Base-by-base conservation (phyloP, 2,797 vertebrate genomes). In the Cetoscarus ocellatus region DNA sequence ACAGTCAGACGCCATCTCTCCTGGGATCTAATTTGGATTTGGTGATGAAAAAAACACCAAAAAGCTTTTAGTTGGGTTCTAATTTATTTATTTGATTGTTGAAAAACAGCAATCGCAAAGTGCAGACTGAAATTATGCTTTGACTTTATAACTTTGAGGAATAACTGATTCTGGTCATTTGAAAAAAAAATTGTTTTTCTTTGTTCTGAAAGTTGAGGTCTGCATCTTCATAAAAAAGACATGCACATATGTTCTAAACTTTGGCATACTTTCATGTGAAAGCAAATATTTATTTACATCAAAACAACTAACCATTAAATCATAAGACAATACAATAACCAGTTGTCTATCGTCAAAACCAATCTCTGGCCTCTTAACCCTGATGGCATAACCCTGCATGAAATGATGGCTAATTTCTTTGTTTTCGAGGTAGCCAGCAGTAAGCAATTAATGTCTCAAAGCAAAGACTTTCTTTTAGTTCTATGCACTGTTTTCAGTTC, bases 1-100 rank as follows among this genome's bases (percentile, higher is more conserved):
- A 85, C 84, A 84, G 70, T 71, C 69, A 67, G 70, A 70, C 17
- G 0, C 59, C 61, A 72, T 84, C 74, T 76, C 83, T 79, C 67
- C 73, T 61, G 74, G 70, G 81, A 86, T 86, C 49, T 7, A 60
- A 73, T 77, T 70, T 62, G 58, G 67, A 70, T 67, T 42, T 6
- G 0, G 18, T 49, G 75, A 88, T 83, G 72, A 76, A 70, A 70
- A n/a, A 77, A 63, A 27, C 34, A n/a, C 50, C 34, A 77, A 82
- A 13, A 7, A 5, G 14, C 66, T 70, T 82, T 73, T 59, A 67
- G 73, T 71, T 71, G 40, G 73, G 50, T 48, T 6, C 43, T 64
- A 12, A 58, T 27, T 75, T 52, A 43, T 59, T 48, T 15, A 53
- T 75, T 80, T 79, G 70, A 45, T 55, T 27, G 27, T 27, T 74